These are phyloP conservation scores for Thaleichthys pacificus DNA, from an alignment of 2,797 vertebrate species.

Conservation along the genomic window DNA sequence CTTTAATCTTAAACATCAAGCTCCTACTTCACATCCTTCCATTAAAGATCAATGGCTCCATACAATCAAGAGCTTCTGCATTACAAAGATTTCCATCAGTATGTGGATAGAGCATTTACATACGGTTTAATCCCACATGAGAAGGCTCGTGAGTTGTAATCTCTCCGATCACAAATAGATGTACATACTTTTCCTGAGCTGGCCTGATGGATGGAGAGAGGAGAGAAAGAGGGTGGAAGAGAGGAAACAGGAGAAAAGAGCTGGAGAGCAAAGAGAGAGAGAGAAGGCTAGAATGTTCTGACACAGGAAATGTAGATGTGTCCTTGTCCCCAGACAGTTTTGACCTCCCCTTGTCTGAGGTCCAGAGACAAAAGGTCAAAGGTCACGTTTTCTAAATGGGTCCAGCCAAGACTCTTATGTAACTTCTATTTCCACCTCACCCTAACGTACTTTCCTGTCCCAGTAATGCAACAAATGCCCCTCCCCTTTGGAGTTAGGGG, in stretches of 20 bases:
- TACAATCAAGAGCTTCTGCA: conserved; percentile 38
- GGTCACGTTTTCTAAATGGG: conserved; percentile 39
- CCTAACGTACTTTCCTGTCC: not conserved
- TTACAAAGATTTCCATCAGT: conserved; percentile 35
- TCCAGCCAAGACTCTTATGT: conserved; percentile 33
- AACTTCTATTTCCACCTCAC: conserved; percentile 32
- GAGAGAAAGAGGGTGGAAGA: not conserved
- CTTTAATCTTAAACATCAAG: conserved; percentile 40
- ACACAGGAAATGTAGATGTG: conserved; percentile 36
- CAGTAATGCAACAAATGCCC: not conserved
- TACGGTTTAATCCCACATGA: conserved; percentile 24
- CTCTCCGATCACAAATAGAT: conserved; percentile 19
- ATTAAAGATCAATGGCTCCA: conserved; percentile 36
- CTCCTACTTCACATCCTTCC: conserved; percentile 44
- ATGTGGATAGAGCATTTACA: conserved; percentile 32
- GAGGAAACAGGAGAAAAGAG: not conserved
- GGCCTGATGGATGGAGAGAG: not conserved
- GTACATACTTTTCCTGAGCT: not conserved
- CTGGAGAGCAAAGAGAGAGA: not conserved
- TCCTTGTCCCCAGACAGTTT: conserved; percentile 48
- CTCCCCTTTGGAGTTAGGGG: not conserved
- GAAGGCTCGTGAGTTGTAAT: conserved; percentile 11
- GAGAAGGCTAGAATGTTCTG: conserved; percentile 1
- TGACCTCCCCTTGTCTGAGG: conserved; percentile 30
- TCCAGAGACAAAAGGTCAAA: conserved; percentile 44